Percentiles rank a stretch among this genome's conserved stretches.
These are phyloP conservation scores for Thymelicus lineola DNA, from an alignment of 2,888 invertebrate species.

Conservation along the genomic window DNA sequence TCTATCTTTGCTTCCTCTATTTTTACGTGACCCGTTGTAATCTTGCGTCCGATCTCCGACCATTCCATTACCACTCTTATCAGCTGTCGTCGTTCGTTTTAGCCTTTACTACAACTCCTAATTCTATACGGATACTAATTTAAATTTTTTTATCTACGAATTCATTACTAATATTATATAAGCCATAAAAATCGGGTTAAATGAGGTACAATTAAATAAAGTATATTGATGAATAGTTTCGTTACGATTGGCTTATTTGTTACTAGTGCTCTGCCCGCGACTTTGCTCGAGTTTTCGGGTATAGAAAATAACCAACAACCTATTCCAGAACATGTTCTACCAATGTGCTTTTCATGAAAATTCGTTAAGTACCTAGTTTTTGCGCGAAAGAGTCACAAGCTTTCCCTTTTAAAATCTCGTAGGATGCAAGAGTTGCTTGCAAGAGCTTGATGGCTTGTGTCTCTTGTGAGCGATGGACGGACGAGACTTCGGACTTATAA, in stretches of 20 bases:
- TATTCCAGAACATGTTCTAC: too few species aligned
- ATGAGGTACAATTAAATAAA: neutral
- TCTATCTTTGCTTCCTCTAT: constrained; percentile 22
- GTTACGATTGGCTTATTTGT: neutral
- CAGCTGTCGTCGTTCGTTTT: constrained; percentile 31
- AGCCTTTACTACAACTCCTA: constrained; percentile 31
- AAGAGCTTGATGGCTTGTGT: too few species aligned
- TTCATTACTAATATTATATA: neutral
- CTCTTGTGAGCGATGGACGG: too few species aligned
- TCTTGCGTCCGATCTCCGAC: constrained; percentile 18
- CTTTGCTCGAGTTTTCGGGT: too few species aligned
- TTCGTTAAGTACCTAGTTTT: too few species aligned
- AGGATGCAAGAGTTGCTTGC: too few species aligned
- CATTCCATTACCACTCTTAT: constrained; percentile 30
- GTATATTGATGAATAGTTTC: neutral
- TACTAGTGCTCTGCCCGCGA: too few species aligned
- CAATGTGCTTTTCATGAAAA: too few species aligned
- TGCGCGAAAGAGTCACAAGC: too few species aligned
- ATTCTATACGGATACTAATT: constrained; percentile 30
- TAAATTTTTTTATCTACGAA: constrained; percentile 26
- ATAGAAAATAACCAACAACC: too few species aligned
- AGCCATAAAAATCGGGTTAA: neutral
- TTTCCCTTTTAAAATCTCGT: too few species aligned
- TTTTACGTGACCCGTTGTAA: constrained; percentile 31
- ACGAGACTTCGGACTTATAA: too few species aligned